Evolutionary conservation across 1,140 invertebrate genomes (phyloP), one percentile per base, ranked within the genome.

Genomic region (Cyclargus thomasi): DNA sequence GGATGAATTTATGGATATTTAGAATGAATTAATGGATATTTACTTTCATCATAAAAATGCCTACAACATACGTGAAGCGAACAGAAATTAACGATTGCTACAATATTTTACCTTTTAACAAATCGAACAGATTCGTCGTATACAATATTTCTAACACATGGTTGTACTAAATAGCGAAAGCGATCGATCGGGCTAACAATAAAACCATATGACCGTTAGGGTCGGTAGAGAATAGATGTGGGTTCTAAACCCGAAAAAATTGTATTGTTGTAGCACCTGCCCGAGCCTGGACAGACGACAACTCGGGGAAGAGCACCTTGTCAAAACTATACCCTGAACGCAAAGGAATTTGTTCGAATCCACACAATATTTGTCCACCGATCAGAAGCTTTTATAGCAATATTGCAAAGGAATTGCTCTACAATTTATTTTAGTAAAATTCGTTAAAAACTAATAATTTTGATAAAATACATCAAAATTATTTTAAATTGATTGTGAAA

Each of bases 221-320:
- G 18, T 21, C 55, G 55, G 55, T 59, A 20, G 55, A 59, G 55
- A 59, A 59, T 21, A 59, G 20, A 10, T 10, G 2, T 20, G 55
- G 55, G 55, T 59, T 20, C 18, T 6, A 21, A 59, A 11, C 21
- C 55, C 55, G 20, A 59, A 59, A 59, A 59, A 59, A 18, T 8
- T 20, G 55, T 20, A 59, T 59, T 59, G 55, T 59, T 59, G 55
- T 17, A 59, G 55, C 55, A 20, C 55, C 55, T 59, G 55, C 55
- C 18, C 1, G 11, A 59, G 3, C 18, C 55, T 21, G 55, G 55
- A 11, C 55, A 59, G 17, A 20, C 21, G 55, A 59, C 20, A 47
- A 47, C 14, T 16, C 14, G 0, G 14, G 39, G 39, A 16, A 47
- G 39, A 47, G 14, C 39, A 47, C 14, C 39, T 47, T 47, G 39